phyloP scores from a whole-genome alignment of 2,113 vertebrate genomes.

The Cariama cristata region DNA sequence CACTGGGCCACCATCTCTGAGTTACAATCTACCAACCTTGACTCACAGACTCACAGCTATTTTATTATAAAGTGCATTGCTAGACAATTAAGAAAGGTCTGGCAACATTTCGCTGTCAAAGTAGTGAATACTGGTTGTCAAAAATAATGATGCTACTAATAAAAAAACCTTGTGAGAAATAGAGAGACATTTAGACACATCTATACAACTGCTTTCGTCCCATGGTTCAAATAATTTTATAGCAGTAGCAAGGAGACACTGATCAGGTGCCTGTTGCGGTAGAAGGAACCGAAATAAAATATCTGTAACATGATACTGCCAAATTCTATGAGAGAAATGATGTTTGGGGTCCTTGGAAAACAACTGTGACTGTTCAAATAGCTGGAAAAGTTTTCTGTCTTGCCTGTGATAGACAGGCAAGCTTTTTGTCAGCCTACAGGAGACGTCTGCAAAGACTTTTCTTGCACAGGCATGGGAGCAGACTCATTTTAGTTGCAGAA shows the following conservation, averaged over 20 bases:
- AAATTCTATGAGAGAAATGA: background rate
- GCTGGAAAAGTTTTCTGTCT: background rate
- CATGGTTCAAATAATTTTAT: background rate
- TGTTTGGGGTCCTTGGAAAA: background rate
- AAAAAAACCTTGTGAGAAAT: background rate
- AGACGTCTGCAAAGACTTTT: background rate
- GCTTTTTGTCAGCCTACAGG: background rate
- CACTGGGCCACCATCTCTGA: background rate
- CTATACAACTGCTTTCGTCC: background rate
- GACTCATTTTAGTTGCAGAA: background rate
- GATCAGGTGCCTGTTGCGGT: background rate
- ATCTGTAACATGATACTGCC: background rate
- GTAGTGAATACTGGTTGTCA: background rate
- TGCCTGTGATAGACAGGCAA: background rate
- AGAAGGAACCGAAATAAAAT: background rate
- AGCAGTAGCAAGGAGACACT: background rate
- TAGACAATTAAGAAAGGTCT: constrained; percentile 25
- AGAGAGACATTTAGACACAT: background rate
- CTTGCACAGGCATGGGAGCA: background rate
- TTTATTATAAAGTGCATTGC: background rate
- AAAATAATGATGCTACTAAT: constrained; percentile 15
- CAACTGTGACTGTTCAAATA: background rate
- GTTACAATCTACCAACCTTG: background rate
- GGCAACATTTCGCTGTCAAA: background rate
- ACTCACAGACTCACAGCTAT: background rate